Percentiles rank a stretch among this genome's conserved stretches.
Conservation (phyloP, 2,797 vertebrate genomes). For the Bucorvus abyssinicus region DNA sequence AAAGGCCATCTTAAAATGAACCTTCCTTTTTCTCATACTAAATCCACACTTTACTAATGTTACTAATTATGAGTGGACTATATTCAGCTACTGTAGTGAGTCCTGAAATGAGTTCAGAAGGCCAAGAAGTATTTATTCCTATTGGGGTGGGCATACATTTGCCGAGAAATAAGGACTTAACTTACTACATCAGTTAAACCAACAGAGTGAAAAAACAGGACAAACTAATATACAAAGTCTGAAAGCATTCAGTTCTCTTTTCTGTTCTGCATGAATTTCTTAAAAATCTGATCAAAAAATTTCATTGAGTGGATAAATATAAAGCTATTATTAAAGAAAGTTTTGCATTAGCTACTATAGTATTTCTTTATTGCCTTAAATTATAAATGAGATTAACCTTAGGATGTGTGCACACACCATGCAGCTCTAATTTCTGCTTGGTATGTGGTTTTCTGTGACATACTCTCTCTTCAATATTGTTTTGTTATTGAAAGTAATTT, state of each 20-base stretch:
- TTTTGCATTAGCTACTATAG: background rate
- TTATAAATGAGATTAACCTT: background rate
- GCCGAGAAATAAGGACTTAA: background rate
- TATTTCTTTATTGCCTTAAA: background rate
- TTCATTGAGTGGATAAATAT: background rate
- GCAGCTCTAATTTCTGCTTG: background rate
- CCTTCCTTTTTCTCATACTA: background rate
- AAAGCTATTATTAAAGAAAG: background rate
- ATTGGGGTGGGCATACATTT: background rate
- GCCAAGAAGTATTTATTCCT: background rate
- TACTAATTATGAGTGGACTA: background rate
- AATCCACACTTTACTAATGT: background rate
- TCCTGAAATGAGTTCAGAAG: background rate
- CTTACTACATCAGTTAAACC: background rate
- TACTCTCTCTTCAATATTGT: background rate
- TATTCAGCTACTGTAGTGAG: background rate
- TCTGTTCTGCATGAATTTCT: background rate
- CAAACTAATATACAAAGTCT: background rate
- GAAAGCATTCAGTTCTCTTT: background rate
- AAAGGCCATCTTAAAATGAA: background rate
- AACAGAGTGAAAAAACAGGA: background rate
- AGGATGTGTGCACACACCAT: rapidly evolving
- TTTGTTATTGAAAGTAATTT: background rate
- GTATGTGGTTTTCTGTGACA: background rate
- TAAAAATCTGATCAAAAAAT: background rate